Evolutionary conservation across 2,888 invertebrate genomes (phyloP).

Genomic region (Schizotus pectinicornis): DNA sequence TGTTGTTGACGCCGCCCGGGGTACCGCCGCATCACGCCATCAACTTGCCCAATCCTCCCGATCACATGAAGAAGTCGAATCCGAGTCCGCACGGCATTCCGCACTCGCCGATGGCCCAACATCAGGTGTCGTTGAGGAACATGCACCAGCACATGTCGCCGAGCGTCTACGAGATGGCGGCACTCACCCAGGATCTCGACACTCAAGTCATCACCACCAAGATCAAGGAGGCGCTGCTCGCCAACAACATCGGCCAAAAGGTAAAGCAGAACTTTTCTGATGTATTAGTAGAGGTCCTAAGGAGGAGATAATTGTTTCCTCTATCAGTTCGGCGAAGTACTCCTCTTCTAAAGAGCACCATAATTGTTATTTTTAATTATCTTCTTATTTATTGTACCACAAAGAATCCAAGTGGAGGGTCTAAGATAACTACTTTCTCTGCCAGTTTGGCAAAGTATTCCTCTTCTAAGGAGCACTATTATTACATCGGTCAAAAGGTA

Average conservation of each 20-base stretch:
- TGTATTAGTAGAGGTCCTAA: no score
- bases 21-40: slow-evolving; percentile 78
- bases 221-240: slow-evolving; percentile 94
- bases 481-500: no score
- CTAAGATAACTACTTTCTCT: no score
- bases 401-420: no score
- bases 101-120: slow-evolving; percentile 67
- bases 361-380: no score
- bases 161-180: slow-evolving; percentile 98
- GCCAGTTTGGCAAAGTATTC: no score
- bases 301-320: no score
- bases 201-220: slow-evolving; percentile 96
- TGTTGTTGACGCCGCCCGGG: slow-evolving; percentile 78
- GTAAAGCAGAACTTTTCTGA: no score
- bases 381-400: no score
- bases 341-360: no score
- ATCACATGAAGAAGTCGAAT: slow-evolving; percentile 64
- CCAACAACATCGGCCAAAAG: slow-evolving; percentile 98
- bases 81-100: slow-evolving; percentile 63
- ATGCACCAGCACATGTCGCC: slow-evolving; percentile 88
- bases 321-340: no score
- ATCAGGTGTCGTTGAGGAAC: slow-evolving; percentile 67
- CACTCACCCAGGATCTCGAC: slow-evolving; percentile 93
- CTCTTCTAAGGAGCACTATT: no score
- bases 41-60: slow-evolving; percentile 68